Evolutionary conservation across 2,113 vertebrate species (phyloP).

Genomic region (Dissostichus mawsoni): DNA sequence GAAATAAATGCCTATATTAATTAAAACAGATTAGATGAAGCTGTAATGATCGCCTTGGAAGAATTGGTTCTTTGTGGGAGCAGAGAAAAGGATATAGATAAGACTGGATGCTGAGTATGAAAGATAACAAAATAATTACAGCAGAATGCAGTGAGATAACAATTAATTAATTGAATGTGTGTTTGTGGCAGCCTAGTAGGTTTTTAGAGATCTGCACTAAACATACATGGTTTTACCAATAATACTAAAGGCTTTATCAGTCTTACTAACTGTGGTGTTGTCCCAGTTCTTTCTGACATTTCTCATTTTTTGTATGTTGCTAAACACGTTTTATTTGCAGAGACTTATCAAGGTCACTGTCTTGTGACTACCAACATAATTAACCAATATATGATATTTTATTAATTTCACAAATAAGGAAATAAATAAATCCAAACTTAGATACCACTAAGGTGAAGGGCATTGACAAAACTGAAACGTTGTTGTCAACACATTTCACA

Average conservation of each 20-base stretch:
- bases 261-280: not conserved
- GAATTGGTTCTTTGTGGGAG: constrained; percentile 13
- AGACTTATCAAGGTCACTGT: not conserved
- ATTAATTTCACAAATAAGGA: not conserved
- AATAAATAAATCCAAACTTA: not conserved
- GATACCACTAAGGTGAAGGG: not conserved
- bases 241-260: not conserved
- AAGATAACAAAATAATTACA: constrained; percentile 33
- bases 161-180: constrained; percentile 3
- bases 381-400: not conserved
- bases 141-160: not conserved
- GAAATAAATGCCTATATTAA: constrained; percentile 12
- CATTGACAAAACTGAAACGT: not conserved
- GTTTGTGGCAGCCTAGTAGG: not conserved
- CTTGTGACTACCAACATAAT: not conserved
- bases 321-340: not conserved
- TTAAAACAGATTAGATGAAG: constrained; percentile 33
- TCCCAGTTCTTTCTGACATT: not conserved
- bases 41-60: not conserved
- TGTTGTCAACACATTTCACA: too few relatives aligned
- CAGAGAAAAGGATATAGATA: constrained; percentile 16
- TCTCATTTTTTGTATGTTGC: not conserved
- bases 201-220: not conserved
- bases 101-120: constrained; percentile 8
- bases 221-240: not conserved